Conservation (phyloP, 2,888 invertebrate species). For the Tethea ocularis region DNA sequence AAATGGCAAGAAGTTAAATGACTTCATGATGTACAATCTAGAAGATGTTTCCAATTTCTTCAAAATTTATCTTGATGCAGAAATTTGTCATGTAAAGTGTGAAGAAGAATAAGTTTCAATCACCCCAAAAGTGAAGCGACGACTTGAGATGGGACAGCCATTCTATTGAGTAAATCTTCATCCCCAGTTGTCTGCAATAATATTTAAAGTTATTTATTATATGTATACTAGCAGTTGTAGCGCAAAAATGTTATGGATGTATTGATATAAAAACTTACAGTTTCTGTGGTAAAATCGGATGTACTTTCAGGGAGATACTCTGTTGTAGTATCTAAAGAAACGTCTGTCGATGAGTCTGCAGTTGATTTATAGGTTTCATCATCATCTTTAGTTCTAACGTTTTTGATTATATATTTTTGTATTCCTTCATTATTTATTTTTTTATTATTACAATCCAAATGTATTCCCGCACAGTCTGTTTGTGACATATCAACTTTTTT, state of each 20-base stretch:
- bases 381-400: neutral
- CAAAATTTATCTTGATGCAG: conserved; percentile 42
- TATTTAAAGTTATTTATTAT: conserved; percentile 15
- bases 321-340: neutral
- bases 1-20: conserved; percentile 34
- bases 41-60: conserved; percentile 57
- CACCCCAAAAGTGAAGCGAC: conserved; percentile 55
- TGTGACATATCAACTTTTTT: neutral
- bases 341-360: neutral
- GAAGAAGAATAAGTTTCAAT: conserved; percentile 16
- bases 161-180: conserved; percentile 20
- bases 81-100: conserved; percentile 48
- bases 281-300: conserved; percentile 26
- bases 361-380: neutral
- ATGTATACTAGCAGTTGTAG: neutral
- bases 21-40: conserved; percentile 49
- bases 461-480: neutral
- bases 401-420: neutral
- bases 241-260: neutral
- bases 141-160: conserved; percentile 27
- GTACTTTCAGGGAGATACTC: neutral
- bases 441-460: neutral
- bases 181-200: conserved; percentile 41
- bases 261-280: conserved; percentile 24
- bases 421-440: neutral